A percentile compares a stretch with the other conserved stretches of the same genome.
phyloP scores from a whole-genome alignment of 2,113 vertebrate species.

The Balaeniceps rex region DNA sequence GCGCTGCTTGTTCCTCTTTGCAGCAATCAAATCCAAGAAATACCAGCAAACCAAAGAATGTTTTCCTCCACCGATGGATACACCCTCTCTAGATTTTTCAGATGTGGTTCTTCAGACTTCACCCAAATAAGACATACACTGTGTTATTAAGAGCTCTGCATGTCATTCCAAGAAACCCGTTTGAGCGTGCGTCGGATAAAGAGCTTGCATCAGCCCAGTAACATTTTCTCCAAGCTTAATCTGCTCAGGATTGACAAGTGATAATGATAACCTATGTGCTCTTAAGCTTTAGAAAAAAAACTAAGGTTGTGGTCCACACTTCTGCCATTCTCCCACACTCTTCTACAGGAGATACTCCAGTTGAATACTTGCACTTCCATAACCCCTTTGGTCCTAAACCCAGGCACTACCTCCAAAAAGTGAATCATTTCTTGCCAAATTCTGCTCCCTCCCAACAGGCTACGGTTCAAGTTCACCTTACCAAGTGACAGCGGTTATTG shows the following conservation, averaged over 20 bases:
- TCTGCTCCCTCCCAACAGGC: not conserved
- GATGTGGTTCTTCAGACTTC: not conserved
- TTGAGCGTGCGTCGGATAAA: not conserved
- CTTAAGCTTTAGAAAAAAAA: not conserved
- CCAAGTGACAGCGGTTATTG: not conserved
- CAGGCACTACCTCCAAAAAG: not conserved
- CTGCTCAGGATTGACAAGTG: not conserved
- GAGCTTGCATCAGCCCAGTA: not conserved
- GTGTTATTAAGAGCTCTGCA: not conserved
- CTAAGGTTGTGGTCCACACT: not conserved
- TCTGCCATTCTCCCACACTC: not conserved
- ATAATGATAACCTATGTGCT: no score
- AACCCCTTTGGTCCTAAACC: not conserved
- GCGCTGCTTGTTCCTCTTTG: not conserved
- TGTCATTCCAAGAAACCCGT: not conserved
- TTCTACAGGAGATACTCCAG: not conserved
- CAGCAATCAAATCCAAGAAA: not conserved
- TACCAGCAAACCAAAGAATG: not conserved
- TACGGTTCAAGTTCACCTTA: not conserved
- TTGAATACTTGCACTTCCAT: not conserved
- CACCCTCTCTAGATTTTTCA: not conserved
- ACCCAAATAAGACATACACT: not conserved
- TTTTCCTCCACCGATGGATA: not conserved
- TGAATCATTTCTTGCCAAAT: not conserved
- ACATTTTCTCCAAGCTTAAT: not conserved